Evolutionary conservation across 1,140 invertebrate species (phyloP), one percentile per base, ranked within the genome.

Genomic region (Trichogramma pretiosum): DNA sequence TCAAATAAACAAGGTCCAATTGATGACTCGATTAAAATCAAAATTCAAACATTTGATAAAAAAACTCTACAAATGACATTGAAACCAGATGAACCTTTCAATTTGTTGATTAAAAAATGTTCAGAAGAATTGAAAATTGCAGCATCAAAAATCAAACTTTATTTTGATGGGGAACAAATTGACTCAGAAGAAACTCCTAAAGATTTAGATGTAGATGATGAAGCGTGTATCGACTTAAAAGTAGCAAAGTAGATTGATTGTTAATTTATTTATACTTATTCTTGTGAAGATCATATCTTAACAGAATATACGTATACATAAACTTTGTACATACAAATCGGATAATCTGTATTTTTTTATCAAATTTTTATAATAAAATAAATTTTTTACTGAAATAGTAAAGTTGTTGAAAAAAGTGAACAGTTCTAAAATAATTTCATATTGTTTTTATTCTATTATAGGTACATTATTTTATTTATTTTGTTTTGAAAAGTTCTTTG

Each of bases 161-260:
- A 58, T 14, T 70, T 69, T 34, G 69, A 72, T 52, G 69, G 69
- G 11, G 69, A 72, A 24, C 35, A 59, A 7, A 59, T 72, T 4
- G 8, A 33, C 5, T 5, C 37, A 2, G 48, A 40, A 5, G 67
- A 70, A 32, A 72, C 67, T 5, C 69, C 69, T 5, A 57, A 67
- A 28, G 58, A 57, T 7, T 54, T 72, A 32, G 69, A 72, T 47
- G 34, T 72, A 9, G 69, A 72, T 14, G 49, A 62, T 38, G 62
- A 67, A 57, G 65, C 64, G 2, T 72, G 69, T 26, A 40, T 72
- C 3, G 69, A 72, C 60, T 54, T 70, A 19, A 56, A 53, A 33
- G 43, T 66, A 44, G 19, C 26, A 26, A 36, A 26, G 5, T 44
- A 13, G 30, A 28, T 38, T 10, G 19, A n/a, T n/a, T n/a, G 23